phyloP scores from a whole-genome alignment of 2,888 invertebrate species.

The Chrysolina americana region DNA sequence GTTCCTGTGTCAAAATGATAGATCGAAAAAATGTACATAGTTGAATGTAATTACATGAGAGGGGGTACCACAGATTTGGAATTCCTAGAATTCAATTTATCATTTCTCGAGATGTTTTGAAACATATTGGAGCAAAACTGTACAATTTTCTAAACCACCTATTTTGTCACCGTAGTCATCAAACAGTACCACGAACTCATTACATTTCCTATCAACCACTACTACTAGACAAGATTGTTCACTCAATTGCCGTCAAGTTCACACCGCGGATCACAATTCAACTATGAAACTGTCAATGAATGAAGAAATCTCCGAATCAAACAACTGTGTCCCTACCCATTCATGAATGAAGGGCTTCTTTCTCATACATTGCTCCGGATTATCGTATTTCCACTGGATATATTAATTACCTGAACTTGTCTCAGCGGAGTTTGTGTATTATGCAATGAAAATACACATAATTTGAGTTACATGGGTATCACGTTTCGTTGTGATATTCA shows the following conservation, averaged over 20 bases:
- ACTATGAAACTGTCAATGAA: constrained; percentile 53
- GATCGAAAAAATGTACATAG: too few species aligned
- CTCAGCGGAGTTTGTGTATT: constrained; percentile 29
- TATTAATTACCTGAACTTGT: constrained; percentile 55
- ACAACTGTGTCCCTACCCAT: constrained; percentile 52
- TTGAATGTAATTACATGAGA: too few species aligned
- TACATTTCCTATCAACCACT: neutral
- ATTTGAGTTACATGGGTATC: constrained; percentile 1
- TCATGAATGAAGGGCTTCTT: constrained; percentile 63
- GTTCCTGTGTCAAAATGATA: too few species aligned
- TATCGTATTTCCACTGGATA: constrained; percentile 46
- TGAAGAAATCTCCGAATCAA: constrained; percentile 51
- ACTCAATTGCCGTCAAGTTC: neutral
- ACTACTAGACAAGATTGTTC: neutral
- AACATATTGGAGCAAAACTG: neutral
- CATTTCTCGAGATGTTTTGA: too few species aligned
- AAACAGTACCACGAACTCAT: neutral
- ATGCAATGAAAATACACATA: constrained; percentile 25
- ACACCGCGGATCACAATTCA: constrained; percentile 45
- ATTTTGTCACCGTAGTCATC: constrained; percentile 10
- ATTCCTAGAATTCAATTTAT: too few species aligned
- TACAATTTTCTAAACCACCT: neutral
- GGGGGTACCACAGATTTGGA: too few species aligned
- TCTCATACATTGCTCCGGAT: constrained; percentile 54
- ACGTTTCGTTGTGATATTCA: neutral